Percentiles rank a stretch among this genome's conserved stretches.
Evolutionary conservation across 2,888 invertebrate species (phyloP).

Genomic region (Cremastinae sp.): DNA sequence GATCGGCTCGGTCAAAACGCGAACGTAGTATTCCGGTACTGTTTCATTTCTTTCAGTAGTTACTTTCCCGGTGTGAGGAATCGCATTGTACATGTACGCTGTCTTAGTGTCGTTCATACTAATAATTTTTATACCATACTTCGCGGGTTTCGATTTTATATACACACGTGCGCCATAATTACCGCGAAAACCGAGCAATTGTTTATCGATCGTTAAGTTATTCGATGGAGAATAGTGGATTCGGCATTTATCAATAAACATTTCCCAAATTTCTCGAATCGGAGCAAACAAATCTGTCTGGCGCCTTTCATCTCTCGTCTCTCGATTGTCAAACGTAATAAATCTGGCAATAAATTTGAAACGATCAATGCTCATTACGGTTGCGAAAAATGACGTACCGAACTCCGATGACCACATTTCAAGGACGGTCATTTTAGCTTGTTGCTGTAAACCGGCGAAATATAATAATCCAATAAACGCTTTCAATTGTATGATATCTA

Average conservation of each 20-base stretch:
- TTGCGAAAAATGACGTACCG: constrained; percentile 36
- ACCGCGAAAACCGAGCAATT: constrained; percentile 65
- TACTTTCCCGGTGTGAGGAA: constrained; percentile 51
- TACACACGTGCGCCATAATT: constrained; percentile 62
- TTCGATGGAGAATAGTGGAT: constrained; percentile 60
- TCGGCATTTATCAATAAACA: constrained; percentile 61
- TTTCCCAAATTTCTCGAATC: constrained; percentile 65
- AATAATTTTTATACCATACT: constrained; percentile 67
- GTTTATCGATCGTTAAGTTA: constrained; percentile 67
- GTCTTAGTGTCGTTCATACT: constrained; percentile 59
- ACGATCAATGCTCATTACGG: constrained; percentile 54
- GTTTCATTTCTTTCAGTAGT: constrained; percentile 34
- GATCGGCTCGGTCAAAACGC: constrained; percentile 58
- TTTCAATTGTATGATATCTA: constrained; percentile 23
- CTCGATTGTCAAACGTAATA: constrained; percentile 62
- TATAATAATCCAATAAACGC: constrained; percentile 49
- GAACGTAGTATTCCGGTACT: constrained; percentile 58
- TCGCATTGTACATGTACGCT: constrained; percentile 53
- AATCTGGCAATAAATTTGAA: constrained; percentile 55
- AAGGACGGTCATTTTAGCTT: background rate
- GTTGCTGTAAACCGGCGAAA: constrained; percentile 27
- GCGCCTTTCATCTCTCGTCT: constrained; percentile 54
- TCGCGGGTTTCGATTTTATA: constrained; percentile 65
- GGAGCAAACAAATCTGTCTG: constrained; percentile 62
- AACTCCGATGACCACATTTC: constrained; percentile 41